Evolutionary conservation across 1,140 invertebrate species (phyloP), one percentile per base, ranked within the genome.

Genomic region (Drosophila yakuba): DNA sequence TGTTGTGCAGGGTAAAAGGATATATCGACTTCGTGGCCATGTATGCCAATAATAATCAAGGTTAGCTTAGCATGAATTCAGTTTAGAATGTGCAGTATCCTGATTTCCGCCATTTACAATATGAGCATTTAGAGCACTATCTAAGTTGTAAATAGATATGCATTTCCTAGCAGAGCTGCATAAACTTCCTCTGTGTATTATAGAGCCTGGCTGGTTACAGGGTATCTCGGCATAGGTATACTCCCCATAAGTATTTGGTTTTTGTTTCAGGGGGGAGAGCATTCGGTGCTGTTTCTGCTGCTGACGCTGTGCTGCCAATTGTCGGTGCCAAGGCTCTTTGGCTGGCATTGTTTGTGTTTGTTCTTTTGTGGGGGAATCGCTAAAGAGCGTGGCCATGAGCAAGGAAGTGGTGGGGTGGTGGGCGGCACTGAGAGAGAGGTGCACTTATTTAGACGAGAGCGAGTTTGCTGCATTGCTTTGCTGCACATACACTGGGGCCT

Each of bases 321-420:
- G 80, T 85, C 74, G 80, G 85, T 89, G 84, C 84, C 84, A 89
- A 89, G 84, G 84, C 84, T 89, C 74, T 89, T 89, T 86, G 71
- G 62, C 61, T 66, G 59, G 77, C 60, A 74, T 84, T 85, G 74
- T 86, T 86, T 86, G 82, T 86, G 80, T 81, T 86, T 86, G 78
- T 78, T 78, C 68, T 75, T 81, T 52, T 82, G 75, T 56, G 73
- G 28, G 51, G 68, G 69, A 50, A 82, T 60, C 63, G 64, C 56
- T 55, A 54, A 68, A 58, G 60, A 68, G 62, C 52, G 58, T 20
- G 28, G 52, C 50, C 66, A 47, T 52, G 61, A 28, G 69, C 43
- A 23, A 43, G 50, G 20, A 38, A 35, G 15, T 17, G 47, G 47
- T 48, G 17, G 52, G 28, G 52, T 35, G 39, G 32, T 23, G 38